Percentiles rank a stretch among this genome's conserved stretches.
phyloP scores from a whole-genome alignment of 2,888 invertebrate species.

The Opisthograptis luteolata region DNA sequence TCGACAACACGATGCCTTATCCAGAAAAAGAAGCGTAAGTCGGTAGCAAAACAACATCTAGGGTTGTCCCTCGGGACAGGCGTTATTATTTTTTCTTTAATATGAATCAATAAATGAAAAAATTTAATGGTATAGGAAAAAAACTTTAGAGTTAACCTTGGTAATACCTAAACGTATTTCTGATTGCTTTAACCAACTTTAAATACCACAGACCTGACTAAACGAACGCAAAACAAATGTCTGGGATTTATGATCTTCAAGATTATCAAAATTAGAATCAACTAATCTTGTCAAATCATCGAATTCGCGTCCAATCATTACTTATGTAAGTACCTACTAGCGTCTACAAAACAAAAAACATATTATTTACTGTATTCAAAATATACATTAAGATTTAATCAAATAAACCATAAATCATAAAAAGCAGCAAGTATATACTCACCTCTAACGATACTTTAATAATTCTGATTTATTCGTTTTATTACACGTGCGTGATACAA shows the following conservation, averaged over 20 bases:
- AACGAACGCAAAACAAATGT: too few species aligned
- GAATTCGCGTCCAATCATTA: too few species aligned
- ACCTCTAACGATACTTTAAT: neutral
- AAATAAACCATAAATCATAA: slow-evolving; percentile 15
- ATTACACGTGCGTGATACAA: slow-evolving; percentile 5
- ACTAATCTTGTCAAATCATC: too few species aligned
- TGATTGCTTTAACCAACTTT: too few species aligned
- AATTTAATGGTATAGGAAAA: too few species aligned
- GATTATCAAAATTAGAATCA: too few species aligned
- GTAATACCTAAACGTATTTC: too few species aligned
- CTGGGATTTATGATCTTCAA: too few species aligned
- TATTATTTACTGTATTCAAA: neutral
- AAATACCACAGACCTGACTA: too few species aligned
- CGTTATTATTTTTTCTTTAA: neutral
- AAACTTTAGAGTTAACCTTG: too few species aligned
- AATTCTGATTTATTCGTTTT: slow-evolving; percentile 1
- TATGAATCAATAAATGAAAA: too few species aligned
- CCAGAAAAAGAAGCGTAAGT: slow-evolving; percentile 64
- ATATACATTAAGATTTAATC: neutral
- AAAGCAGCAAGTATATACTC: neutral
- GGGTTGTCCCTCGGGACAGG: slow-evolving; percentile 42
- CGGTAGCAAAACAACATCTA: slow-evolving; percentile 58
- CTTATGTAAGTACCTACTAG: too few species aligned
- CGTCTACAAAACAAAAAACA: neutral
- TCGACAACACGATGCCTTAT: slow-evolving; percentile 30